A percentile compares a stretch with the other conserved stretches of the same genome.
Conservation (phyloP, 2,888 invertebrate species). For the Eristalis intricaria region DNA sequence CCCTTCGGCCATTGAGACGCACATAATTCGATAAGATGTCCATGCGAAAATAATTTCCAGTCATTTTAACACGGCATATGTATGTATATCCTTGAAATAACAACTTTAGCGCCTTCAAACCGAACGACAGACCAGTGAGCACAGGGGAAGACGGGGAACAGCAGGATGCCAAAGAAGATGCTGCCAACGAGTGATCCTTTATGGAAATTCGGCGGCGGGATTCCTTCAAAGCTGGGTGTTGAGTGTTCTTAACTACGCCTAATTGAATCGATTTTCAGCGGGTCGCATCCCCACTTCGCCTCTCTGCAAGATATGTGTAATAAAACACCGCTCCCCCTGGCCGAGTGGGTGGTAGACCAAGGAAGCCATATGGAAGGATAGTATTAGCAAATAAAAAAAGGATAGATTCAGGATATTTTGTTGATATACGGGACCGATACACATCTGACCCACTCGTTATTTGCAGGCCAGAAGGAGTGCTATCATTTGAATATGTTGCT, state of each 20-base stretch:
- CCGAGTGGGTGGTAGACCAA: slow-evolving; percentile 1
- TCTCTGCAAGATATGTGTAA: slow-evolving; percentile 40
- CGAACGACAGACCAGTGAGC: background rate
- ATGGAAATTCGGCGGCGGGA: slow-evolving; percentile 29
- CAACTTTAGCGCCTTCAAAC: slow-evolving; percentile 19
- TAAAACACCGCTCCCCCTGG: slow-evolving; percentile 34
- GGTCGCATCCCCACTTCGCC: slow-evolving; percentile 32
- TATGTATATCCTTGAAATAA: slow-evolving; percentile 39
- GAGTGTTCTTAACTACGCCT: slow-evolving; percentile 59
- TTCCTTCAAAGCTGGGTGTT: slow-evolving; percentile 24
- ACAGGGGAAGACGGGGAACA: too few species aligned
- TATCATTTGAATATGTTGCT: slow-evolving; percentile 37
- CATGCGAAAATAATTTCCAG: slow-evolving; percentile 65
- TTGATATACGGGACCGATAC: slow-evolving; percentile 60
- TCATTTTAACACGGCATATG: slow-evolving; percentile 45
- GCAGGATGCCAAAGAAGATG: too few species aligned
- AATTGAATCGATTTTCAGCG: slow-evolving; percentile 64
- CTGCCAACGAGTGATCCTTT: slow-evolving; percentile 4
- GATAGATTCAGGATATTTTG: slow-evolving; percentile 58
- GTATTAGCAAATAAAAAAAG: slow-evolving; percentile 53
- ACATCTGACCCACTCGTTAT: slow-evolving; percentile 67
- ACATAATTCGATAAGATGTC: slow-evolving; percentile 66
- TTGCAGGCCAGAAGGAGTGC: slow-evolving; percentile 49
- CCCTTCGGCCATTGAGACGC: slow-evolving; percentile 50
- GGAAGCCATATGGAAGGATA: slow-evolving; percentile 33